These are phyloP conservation scores for Archivesica marissinica DNA, from an alignment of 1,140 invertebrate genomes.

Conservation along the genomic window DNA sequence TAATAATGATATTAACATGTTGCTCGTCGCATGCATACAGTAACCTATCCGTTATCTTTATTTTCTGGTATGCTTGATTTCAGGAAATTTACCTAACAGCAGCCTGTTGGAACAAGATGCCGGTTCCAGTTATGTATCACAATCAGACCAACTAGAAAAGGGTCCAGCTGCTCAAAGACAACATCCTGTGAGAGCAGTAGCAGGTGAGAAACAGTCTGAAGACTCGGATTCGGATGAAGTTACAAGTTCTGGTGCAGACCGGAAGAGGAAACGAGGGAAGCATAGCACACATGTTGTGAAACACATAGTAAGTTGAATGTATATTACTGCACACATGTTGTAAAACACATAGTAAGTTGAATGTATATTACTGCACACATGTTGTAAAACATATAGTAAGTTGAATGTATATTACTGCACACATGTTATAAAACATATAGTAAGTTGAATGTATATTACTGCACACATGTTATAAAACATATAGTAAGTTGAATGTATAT, in stretches of 20 bases:
- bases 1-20: too few relatives aligned
- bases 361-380: too few relatives aligned
- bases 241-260: not conserved
- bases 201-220: not conserved
- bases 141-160: not conserved
- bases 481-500: too few relatives aligned
- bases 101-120: slow-evolving; percentile 14
- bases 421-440: too few relatives aligned
- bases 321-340: too few relatives aligned
- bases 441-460: too few relatives aligned
- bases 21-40: not conserved
- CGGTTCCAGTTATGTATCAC: not conserved
- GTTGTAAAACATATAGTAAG: too few relatives aligned
- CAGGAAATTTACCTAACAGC: not conserved
- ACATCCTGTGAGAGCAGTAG: not conserved
- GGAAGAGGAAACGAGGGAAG: not conserved
- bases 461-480: too few relatives aligned
- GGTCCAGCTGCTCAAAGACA: not conserved
- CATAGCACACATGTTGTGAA: not conserved
- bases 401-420: too few relatives aligned
- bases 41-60: not conserved
- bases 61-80: not conserved
- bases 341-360: too few relatives aligned
- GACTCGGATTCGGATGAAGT: not conserved
- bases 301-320: not conserved